Percentiles rank a stretch among this genome's conserved stretches.
Conservation (phyloP, 1,140 invertebrate species). For the Neodiprion lecontei region DNA sequence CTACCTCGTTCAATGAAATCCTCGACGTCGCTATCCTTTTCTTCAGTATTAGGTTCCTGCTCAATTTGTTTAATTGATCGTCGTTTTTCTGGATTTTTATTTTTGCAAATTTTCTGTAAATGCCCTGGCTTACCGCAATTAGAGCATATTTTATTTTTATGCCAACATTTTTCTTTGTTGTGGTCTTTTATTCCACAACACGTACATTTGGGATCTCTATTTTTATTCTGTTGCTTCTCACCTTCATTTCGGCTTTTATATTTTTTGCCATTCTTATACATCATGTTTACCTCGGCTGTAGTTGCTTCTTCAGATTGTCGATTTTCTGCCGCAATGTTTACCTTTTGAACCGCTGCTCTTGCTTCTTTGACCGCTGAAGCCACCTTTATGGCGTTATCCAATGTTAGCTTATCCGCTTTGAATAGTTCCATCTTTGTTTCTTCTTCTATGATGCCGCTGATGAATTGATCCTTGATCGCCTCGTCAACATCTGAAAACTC, state of each 20-base stretch:
- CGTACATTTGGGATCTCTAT: neutral
- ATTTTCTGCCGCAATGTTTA: no score
- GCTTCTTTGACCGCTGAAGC: slow-evolving; percentile 14
- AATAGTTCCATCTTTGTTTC: slow-evolving; percentile 16
- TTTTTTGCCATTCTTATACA: no score
- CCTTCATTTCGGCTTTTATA: no score
- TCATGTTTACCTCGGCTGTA: no score
- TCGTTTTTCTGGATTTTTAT: neutral
- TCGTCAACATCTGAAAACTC: slow-evolving; percentile 23
- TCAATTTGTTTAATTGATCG: neutral
- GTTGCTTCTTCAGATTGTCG: no score
- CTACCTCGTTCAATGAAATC: neutral
- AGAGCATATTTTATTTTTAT: neutral
- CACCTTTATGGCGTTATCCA: slow-evolving; percentile 9
- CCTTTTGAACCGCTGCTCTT: slow-evolving; percentile 1
- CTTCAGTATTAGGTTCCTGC: neutral
- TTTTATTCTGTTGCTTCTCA: no score
- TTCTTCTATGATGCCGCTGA: slow-evolving; percentile 11
- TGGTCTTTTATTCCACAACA: neutral
- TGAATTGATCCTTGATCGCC: slow-evolving; percentile 14
- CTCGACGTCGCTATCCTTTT: neutral
- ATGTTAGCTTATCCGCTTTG: slow-evolving; percentile 13
- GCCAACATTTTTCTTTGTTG: neutral
- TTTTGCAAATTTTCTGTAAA: neutral
- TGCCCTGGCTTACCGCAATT: neutral